Evolutionary conservation across 2,797 vertebrate species (phyloP).

Genomic region (Sphenopsis melanotis): DNA sequence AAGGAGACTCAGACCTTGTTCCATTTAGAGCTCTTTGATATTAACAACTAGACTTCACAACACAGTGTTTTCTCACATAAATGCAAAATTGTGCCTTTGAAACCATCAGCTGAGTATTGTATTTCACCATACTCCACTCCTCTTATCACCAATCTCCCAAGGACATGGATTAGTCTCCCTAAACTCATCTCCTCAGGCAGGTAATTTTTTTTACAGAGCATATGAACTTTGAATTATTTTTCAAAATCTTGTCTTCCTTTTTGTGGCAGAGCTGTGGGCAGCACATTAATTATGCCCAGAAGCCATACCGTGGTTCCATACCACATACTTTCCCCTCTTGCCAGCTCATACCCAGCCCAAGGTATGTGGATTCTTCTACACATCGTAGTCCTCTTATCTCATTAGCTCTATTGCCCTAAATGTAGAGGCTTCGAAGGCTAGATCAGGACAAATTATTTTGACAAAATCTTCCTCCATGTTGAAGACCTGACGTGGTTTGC

Average conservation of each 20-base stretch:
- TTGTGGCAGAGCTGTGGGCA: background rate
- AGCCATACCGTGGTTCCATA: accelerated
- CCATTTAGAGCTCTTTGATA: background rate
- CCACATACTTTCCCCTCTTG: background rate
- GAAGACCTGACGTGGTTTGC: background rate
- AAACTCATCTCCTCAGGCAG: background rate
- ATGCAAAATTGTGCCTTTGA: background rate
- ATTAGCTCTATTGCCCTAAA: background rate
- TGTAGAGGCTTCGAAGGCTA: background rate
- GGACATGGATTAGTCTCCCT: background rate
- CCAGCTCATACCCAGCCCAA: background rate
- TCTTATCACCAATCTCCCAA: background rate
- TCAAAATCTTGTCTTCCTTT: background rate
- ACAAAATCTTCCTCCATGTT: background rate
- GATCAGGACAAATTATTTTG: background rate
- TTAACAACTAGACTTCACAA: background rate
- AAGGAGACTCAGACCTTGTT: background rate
- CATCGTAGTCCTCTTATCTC: background rate
- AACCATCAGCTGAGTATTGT: background rate
- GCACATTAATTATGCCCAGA: background rate
- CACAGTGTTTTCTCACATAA: background rate
- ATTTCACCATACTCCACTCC: background rate
- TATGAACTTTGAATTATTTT: background rate
- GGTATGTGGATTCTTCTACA: background rate
- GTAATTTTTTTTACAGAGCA: background rate